Evolutionary conservation across 2,888 invertebrate genomes (phyloP), one percentile per base, ranked within the genome.

Genomic region (Tipula unca): DNA sequence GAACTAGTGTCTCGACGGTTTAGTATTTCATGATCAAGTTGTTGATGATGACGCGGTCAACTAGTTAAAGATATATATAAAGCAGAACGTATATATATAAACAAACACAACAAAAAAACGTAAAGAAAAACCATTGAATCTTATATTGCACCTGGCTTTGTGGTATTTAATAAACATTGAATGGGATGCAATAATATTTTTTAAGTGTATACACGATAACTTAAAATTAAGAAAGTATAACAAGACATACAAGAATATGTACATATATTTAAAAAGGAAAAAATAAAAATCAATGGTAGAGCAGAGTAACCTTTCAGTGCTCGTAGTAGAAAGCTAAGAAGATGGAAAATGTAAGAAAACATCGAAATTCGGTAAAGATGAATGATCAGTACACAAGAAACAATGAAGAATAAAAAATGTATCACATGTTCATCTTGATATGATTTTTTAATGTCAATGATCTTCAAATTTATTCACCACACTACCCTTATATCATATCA

Each of bases 91-190:
- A 54, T 25, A 69, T 20, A 25, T 69, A 6, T 17, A 39, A 14
- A 48, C 48, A 25, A 10, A 69, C 17, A 85, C 29, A 48, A 42
- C 20, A 48, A 85, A 39, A 85, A 42, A 85, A 85, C 13, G 36
- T 42, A 36, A 32, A 83, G 83, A 20, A 85, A 85, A 85, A 85
- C 25, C 25, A 35, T 32, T 32, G 84, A 85, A 84, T 85, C 84
- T 29, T 84, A 85, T 85, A 86, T 86, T 87, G 86, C 86, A 86
- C 86, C 85, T 86, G 86, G 84, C 86, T 85, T 84, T 86, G 48
- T 85, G 82, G 86, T 39, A 86, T 84, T 69, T 84, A 85, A 86
- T 82, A 84, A 85, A 42, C 69, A 25, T 69, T 69, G 69, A 25
- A 69, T 69, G 25, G 69, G 69, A 69, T 69, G 69, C 69, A 20